Evolutionary conservation across 2,113 vertebrate genomes (phyloP), one percentile per base, ranked within the genome.

Genomic region (Ammodytes dubius): DNA sequence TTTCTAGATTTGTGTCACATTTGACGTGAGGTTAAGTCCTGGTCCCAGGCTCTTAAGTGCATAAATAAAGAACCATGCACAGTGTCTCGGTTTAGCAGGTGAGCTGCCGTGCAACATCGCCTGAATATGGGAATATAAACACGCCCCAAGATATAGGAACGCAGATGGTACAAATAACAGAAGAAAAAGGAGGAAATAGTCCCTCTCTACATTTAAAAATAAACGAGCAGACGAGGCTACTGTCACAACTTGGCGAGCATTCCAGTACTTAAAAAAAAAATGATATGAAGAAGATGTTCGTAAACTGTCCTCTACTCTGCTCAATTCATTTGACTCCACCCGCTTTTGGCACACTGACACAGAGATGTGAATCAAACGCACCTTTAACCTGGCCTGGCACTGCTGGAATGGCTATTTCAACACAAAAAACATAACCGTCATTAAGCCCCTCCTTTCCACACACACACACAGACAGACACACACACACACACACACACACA

Each of bases 331-430:
- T n/a, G 43, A 82, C 88, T 77, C 70, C 79, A 59, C 64, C 74
- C 12, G 35, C 75, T 35, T 92, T 92, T 94, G 92, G 92, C 93
- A 93, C 91, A 85, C 53, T 42, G 74, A 70, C 59, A 70, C 47
- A 61, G 49, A 79, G 63, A 70, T 59, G 7, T 37, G n/a, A 67
- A 14, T 85, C 61, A 74, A 80, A 71, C 68, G 52, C 85, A 83
- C 79, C 86, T 13, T 84, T 83, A 47, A 27, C 27, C 27, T 27
- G 27, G 27, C 78, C 81, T 90, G 92, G 90, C 88, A 89, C 88
- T 74, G 79, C 69, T 86, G 81, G 64, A 66, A 66, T 77, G 87
- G 83, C 82, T 67, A 74, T 14, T 76, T 9, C 1, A 46, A 43
- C 9, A 58, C 17, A 1, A 47, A 71, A 27, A 70, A 45, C 4